phyloP scores from a whole-genome alignment of 1,140 invertebrate genomes.

The Apis florea region DNA sequence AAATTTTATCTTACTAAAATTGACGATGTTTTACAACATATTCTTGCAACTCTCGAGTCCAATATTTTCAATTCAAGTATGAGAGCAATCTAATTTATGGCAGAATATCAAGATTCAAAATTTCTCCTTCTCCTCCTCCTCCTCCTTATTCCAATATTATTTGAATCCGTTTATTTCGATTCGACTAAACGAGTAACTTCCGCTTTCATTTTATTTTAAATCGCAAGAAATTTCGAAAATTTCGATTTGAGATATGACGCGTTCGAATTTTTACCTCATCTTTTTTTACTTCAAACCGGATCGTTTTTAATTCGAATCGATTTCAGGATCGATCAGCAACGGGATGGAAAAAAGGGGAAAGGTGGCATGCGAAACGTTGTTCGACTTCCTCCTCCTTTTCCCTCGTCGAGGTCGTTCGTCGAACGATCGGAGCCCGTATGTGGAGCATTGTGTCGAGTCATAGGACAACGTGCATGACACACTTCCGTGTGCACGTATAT shows the following conservation, averaged over 20 bases:
- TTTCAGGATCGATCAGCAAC: neutral
- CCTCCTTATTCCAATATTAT: too few species aligned
- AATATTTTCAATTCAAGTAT: too few species aligned
- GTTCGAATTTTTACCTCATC: neutral
- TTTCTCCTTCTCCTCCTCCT: neutral
- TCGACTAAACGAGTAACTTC: too few species aligned
- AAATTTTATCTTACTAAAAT: too few species aligned
- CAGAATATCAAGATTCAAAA: neutral
- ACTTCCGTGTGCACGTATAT: conserved; percentile 57
- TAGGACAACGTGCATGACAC: conserved; percentile 56
- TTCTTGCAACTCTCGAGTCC: too few species aligned
- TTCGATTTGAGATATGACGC: neutral
- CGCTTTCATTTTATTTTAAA: too few species aligned
- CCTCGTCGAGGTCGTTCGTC: neutral
- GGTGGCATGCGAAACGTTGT: neutral
- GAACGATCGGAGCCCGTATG: conserved; percentile 16
- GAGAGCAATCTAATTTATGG: neutral
- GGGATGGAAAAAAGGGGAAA: too few species aligned
- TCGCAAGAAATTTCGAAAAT: too few species aligned
- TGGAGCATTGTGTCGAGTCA: conserved; percentile 42
- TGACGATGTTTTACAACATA: too few species aligned
- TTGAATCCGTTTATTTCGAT: too few species aligned
- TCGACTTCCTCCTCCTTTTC: neutral
- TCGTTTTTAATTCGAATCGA: neutral
- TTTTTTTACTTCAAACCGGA: neutral